Evolutionary conservation across 64 coral and sea anemone genomes (phyloP), one percentile per base, ranked within the genome.

Genomic region (Actinia tenebrosa): DNA sequence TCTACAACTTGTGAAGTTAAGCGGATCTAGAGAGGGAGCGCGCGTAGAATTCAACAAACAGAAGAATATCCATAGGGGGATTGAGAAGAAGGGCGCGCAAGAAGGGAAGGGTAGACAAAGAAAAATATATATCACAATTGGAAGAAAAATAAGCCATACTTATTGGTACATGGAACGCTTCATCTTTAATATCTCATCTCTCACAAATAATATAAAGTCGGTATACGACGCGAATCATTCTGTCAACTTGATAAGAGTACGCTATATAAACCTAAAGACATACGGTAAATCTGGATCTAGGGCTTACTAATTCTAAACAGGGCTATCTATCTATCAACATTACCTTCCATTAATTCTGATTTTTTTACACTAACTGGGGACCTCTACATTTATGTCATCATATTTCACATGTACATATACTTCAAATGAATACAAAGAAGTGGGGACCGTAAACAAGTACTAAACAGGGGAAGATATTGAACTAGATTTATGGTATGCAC

Each of bases 201-300:
- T 92, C 90, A 87, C 90, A 92, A 92, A 90, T 84, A 92, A 92
- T 92, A 87, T 81, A 92, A 92, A 92, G 85, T 92, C 79, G 85
- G 85, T 91, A 85, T 44, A 87, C 79, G 62, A 92, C 90, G 54
- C 63, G 64, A 87, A 87, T 87, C 60, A 92, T 86, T 87, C 79
- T 75, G 27, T 64, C 46, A 83, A 75, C 85, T 83, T 87, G 62
- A 92, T 71, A 60, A 87, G 77, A 79, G 84, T 92, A 92, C 66
- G 78, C 64, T 43, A 53, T 81, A 81, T 81, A 81, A 81, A 81
- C 79, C 79, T 81, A 81, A 75, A 53, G 79, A 81, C 79, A 75
- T 71, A 75, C 69, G 9, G 25, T 26, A 13, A 30, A 75, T 75
- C 20, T 75, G n/a, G n/a, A n/a, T 75, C 63, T 44, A 79, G 26